Base-by-base conservation (phyloP, 1,140 invertebrate species). In the Zeugodacus cucurbitae region DNA sequence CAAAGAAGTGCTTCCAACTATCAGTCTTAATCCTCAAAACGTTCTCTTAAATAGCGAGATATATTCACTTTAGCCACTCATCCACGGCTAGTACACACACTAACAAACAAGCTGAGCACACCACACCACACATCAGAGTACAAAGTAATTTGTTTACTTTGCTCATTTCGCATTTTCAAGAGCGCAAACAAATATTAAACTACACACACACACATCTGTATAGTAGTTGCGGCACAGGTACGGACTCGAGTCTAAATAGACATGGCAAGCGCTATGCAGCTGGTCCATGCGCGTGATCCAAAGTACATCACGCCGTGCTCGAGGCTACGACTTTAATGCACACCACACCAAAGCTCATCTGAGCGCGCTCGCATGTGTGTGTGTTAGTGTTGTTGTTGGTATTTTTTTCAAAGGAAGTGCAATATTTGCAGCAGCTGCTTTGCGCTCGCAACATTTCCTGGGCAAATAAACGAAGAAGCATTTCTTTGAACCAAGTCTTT, bases 401-500 rank as follows among this genome's bases (percentile, higher is more conserved):
- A 62, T 67, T 32, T 32, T 62, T 74, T 74, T 41, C 37, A 20
- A 32, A 74, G 29, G 70, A 74, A 74, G 70, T 74, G 17, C 20
- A 74, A n/a, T 74, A 41, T 74, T 37, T 74, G 70, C 70, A 74
- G 70, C 70, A 74, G 70, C 70, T 74, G 70, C 70, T 74, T 74
- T 74, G 26, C 62, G 29, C 62, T 67, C 17, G 62, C 62, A 26
- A 67, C 62, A 67, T 67, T 67, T 67, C 62, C 62, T 67, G 14
- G 26, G 32, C 11, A 67, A 67, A 67, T 74, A 74, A 44, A 41
- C 37, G 32, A 74, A 44, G 17, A 29, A 6, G 20, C 22, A 41
- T n/a, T 74, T 37, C 67, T 74, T 41, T 70, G 59, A 8, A n/a
- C 59, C 59, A 11, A 54, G n/a, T 62, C 29, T 17, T 17, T 32